phyloP scores from a whole-genome alignment of 2,113 vertebrate genomes.

The Paralichthys olivaceus region DNA sequence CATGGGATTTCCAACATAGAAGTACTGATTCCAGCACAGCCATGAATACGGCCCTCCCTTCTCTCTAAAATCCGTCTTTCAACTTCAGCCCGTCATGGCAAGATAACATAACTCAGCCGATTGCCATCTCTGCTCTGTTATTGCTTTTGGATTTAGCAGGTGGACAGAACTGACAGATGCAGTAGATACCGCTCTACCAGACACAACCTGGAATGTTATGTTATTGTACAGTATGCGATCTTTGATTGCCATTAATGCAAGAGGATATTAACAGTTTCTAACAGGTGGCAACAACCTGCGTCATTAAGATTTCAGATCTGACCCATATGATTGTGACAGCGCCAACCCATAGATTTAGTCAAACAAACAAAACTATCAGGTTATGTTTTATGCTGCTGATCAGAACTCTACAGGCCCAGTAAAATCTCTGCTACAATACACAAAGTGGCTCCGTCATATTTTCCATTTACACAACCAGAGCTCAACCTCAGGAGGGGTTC shows the following conservation, averaged over 20 bases:
- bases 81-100: constrained; percentile 33
- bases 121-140: constrained; percentile 64
- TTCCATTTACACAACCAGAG: constrained; percentile 49
- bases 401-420: constrained; percentile 30
- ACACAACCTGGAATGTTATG: constrained; percentile 32
- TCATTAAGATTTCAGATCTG: constrained; percentile 12
- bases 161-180: constrained; percentile 54
- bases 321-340: background rate
- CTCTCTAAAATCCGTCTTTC: constrained; percentile 51
- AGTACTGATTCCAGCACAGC: constrained; percentile 61
- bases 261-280: constrained; percentile 29
- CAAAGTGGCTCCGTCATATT: constrained; percentile 61
- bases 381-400: constrained; percentile 13
- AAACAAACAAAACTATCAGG: background rate
- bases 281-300: constrained; percentile 12
- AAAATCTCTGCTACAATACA: constrained; percentile 35
- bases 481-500: constrained; percentile 25
- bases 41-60: constrained; percentile 36
- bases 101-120: constrained; percentile 64
- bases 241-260: background rate
- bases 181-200: constrained; percentile 43
- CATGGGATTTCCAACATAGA: constrained; percentile 73
- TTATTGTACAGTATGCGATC: background rate
- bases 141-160: constrained; percentile 61
- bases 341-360: background rate